Evolutionary conservation across 1,140 invertebrate species (phyloP).

Genomic region (Aplysia californica): DNA sequence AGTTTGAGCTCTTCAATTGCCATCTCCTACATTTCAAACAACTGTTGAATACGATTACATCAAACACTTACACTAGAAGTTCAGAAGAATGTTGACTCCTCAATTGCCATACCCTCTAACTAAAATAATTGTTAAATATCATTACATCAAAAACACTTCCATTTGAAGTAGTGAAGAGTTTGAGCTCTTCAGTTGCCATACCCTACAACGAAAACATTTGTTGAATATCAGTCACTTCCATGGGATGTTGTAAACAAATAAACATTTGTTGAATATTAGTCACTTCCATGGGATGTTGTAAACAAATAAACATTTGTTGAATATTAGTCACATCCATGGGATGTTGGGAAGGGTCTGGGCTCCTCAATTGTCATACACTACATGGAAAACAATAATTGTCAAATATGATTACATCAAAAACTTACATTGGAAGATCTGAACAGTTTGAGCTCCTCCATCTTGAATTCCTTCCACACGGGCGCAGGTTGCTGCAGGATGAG

Average conservation of each 20-base stretch:
- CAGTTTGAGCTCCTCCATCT: conserved; percentile 69
- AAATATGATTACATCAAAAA: background rate
- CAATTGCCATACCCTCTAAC: too few relatives aligned
- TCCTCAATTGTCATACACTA: background rate
- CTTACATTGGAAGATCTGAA: conserved; percentile 54
- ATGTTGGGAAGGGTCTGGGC: background rate
- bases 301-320: background rate
- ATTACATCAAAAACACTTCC: too few relatives aligned
- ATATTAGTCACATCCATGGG: background rate
- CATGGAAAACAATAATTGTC: background rate
- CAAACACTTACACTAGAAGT: too few relatives aligned
- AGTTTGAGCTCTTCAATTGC: too few relatives aligned
- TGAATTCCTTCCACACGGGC: conserved; percentile 71
- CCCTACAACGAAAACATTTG: too few relatives aligned
- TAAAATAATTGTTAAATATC: too few relatives aligned
- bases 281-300: background rate
- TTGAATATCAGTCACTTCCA: background rate
- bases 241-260: background rate
- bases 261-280: background rate
- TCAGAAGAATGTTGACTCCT: too few relatives aligned
- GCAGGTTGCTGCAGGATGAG: conserved; percentile 72
- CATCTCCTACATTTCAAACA: too few relatives aligned
- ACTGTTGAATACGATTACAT: too few relatives aligned
- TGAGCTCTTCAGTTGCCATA: too few relatives aligned
- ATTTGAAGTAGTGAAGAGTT: too few relatives aligned